Evolutionary conservation across 2,113 vertebrate genomes (phyloP), one percentile per base, ranked within the genome.

Genomic region (Gobiocypris rarus): DNA sequence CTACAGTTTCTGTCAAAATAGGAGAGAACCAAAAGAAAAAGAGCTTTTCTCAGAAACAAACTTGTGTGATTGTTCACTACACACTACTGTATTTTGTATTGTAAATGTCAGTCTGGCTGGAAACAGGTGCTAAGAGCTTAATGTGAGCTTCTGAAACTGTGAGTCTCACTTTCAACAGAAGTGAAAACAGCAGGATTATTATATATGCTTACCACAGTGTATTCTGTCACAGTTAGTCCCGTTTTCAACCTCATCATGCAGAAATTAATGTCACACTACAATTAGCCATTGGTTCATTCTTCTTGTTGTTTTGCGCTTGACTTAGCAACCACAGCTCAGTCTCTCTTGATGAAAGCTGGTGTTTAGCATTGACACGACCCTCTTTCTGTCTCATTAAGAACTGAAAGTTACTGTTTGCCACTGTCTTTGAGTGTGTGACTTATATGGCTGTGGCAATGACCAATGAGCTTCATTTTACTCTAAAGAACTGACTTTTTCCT

Each of bases 181-280:
- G 65, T 87, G 79, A 87, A 85, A 85, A 76, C 34, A 43, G 9
- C 45, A 78, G 56, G 56, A 83, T 61, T 78, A 63, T 61, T 78
- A 45, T 61, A 41, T 73, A 24, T 78, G 9, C 9, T 43, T 43
- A 38, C 73, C 65, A 13, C 50, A 73, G 75, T 59, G 45, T 69
- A n/a, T 82, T 83, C 56, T 3, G 9, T 48, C 58, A 43, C 50
- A 28, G 7, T 19, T 54, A 19, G 17, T 28, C 11, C 63, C 14
- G 1, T 79, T 84, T 38, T 84, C 50, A 61, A 13, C 70, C 74
- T 34, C 10, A 67, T 13, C 52, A 24, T 43, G 45, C 24, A 26
- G 3, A 70, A 38, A 76, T 63, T 38, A 77, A 70, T 45, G 31
- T 26, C 59, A 50, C 56, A 75, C 56, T 70, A 43, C 59, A 70